Evolutionary conservation across 2,888 invertebrate species (phyloP).

Genomic region (Plusia festucae): DNA sequence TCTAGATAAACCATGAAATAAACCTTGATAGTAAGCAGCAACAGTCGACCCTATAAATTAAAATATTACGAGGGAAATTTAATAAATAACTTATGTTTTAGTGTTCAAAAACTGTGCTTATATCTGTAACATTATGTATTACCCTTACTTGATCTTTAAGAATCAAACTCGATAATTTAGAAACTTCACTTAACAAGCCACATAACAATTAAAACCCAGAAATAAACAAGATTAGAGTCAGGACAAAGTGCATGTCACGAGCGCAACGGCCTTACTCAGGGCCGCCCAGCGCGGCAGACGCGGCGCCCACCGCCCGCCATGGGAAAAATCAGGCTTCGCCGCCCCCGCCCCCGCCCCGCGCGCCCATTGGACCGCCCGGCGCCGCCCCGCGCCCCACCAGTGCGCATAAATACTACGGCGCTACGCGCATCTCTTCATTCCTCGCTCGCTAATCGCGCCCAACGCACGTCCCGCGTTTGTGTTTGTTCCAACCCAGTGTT

Average conservation of each 20-base stretch:
- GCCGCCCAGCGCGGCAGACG: constrained; percentile 84
- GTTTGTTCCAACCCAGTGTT: constrained; percentile 77
- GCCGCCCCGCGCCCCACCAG: constrained; percentile 88
- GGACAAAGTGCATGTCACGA: constrained; percentile 87
- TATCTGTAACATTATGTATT: neutral
- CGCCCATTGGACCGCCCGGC: constrained; percentile 83
- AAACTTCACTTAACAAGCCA: constrained; percentile 42
- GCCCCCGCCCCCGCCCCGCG: constrained; percentile 86
- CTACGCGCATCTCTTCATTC: constrained; percentile 87
- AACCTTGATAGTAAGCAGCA: neutral
- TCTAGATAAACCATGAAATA: neutral
- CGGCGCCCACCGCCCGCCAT: constrained; percentile 81
- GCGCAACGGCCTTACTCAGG: constrained; percentile 88
- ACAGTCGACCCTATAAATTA: neutral
- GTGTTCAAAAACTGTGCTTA: no score
- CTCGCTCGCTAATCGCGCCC: constrained; percentile 77
- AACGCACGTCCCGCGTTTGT: constrained; percentile 76
- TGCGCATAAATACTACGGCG: constrained; percentile 80
- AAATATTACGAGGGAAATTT: no score
- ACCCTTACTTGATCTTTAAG: neutral
- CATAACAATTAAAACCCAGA: constrained; percentile 65
- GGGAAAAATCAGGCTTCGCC: constrained; percentile 88
- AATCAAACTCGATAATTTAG: no score
- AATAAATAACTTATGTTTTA: no score
- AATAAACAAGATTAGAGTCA: constrained; percentile 72